Evolutionary conservation across 2,888 invertebrate species (phyloP), one percentile per base, ranked within the genome.

Genomic region (Miltochrista miniata): DNA sequence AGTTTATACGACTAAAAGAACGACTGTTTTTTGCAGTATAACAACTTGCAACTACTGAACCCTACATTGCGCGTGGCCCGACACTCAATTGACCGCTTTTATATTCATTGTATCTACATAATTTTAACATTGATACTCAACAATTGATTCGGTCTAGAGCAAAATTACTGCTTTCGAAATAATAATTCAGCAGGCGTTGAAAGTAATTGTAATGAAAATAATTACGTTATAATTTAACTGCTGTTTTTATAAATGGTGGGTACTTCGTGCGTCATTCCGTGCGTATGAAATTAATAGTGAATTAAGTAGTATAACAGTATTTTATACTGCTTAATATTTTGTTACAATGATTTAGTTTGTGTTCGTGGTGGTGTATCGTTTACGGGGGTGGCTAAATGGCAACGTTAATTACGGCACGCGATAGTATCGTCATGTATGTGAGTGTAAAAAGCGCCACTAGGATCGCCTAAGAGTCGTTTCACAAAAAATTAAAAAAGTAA

Each of bases 301-400:
- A 66, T 70, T 63, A 4, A 5, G 18, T 24, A 68, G 60, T 68
- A 59, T 54, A 67, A 68, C 68, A 60, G 66, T 69, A 54, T 54
- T 53, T 67, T 55, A 58, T 72, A 74, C 64, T 68, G 57, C 59
- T 54, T 69, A 65, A 70, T 72, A 70, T 70, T 70, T 72, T 75
- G 68, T 73, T 75, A 79, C 79, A 79, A 70, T 57, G 66, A 74
- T 74, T 75, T 71, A 70, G 72, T 75, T 71, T 72, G 71, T 70
- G 72, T 71, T 54, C 60, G 64, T 58, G 62, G 61, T 59, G 59
- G 70, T 66, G 72, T 76, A 77, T 73, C 80, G 79, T 79, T 85
- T 81, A 84, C 73, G 68, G 63, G 70, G 58, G 71, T 74, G 79
- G 85, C 87, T 89, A 89, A 90, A 89, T 82, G 83, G 82, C 81